Evolutionary conservation across 2,113 vertebrate species (phyloP).

Genomic region (Vanacampus margaritifer): DNA sequence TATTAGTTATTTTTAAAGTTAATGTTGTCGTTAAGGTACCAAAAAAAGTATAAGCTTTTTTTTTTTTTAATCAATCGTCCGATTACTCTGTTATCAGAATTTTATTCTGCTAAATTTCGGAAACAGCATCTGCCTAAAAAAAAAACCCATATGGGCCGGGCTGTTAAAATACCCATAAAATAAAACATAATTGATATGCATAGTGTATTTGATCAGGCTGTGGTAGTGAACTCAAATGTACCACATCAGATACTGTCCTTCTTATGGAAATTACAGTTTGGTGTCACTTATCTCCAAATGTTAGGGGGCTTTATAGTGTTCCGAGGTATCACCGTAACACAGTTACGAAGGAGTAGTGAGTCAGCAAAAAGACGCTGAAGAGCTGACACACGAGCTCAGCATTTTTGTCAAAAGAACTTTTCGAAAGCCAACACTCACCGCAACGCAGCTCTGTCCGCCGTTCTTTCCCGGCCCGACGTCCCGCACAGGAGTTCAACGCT

Average conservation of each 20-base stretch:
- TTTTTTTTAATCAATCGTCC: background rate
- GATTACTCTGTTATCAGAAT: too few species aligned
- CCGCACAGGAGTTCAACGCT: conserved; percentile 18
- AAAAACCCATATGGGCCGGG: too few species aligned
- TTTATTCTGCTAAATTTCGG: too few species aligned
- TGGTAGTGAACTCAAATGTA: too few species aligned
- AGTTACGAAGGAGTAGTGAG: conserved; percentile 49
- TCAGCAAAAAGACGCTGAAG: conserved; percentile 41
- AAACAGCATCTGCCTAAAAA: too few species aligned
- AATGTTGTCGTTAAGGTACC: too few species aligned
- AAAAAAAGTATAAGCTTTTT: too few species aligned
- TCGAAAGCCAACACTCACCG: conserved; percentile 51
- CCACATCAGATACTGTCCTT: background rate
- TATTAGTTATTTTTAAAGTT: too few species aligned
- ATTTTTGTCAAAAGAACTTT: background rate
- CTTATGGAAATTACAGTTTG: background rate
- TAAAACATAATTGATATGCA: too few species aligned
- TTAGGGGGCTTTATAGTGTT: background rate
- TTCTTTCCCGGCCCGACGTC: conserved; percentile 17
- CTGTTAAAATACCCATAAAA: too few species aligned
- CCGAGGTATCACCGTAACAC: background rate
- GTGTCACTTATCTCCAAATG: background rate
- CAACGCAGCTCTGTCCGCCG: conserved; percentile 4
- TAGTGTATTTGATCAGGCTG: too few species aligned
- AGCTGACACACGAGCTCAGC: background rate